Percentiles rank a stretch among this genome's conserved stretches.
Evolutionary conservation across 2,888 invertebrate genomes (phyloP).

Genomic region (Pocota personata): DNA sequence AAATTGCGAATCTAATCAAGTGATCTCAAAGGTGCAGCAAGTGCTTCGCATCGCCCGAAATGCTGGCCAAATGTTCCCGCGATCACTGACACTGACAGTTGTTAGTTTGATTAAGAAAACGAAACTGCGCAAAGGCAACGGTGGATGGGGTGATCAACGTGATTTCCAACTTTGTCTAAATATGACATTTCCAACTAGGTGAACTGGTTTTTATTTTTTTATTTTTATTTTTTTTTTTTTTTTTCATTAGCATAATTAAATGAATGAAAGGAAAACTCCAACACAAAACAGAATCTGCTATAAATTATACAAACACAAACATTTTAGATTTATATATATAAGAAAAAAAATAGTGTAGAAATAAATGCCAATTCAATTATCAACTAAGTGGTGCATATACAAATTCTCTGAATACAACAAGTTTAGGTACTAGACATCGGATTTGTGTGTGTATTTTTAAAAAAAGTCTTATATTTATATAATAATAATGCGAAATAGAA

Average conservation of each 20-base stretch:
- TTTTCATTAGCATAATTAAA: slow-evolving; percentile 41
- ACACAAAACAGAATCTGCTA: slow-evolving; percentile 33
- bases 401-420: slow-evolving; percentile 10
- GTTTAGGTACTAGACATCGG: slow-evolving; percentile 32
- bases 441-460: slow-evolving; percentile 3
- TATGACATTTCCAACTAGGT: slow-evolving; percentile 84
- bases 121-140: slow-evolving; percentile 94
- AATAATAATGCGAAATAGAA: background rate
- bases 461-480: slow-evolving; percentile 15
- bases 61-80: slow-evolving; percentile 87
- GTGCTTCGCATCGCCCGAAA: slow-evolving; percentile 88
- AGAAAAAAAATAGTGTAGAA: slow-evolving; percentile 30
- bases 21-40: slow-evolving; percentile 92
- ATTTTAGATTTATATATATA: slow-evolving; percentile 35
- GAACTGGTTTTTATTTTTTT: slow-evolving; percentile 72
- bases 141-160: slow-evolving; percentile 97
- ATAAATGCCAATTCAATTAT: slow-evolving; percentile 53
- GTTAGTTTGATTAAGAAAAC: slow-evolving; percentile 88
- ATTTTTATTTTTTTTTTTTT: background rate
- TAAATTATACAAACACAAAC: slow-evolving; percentile 27
- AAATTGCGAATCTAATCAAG: slow-evolving; percentile 93
- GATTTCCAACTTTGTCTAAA: slow-evolving; percentile 92
- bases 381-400: slow-evolving; percentile 48
- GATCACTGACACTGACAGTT: slow-evolving; percentile 86
- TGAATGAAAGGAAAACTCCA: slow-evolving; percentile 23